These are phyloP conservation scores for Papilio dardanus DNA, from an alignment of 1,140 invertebrate species.

Conservation along the genomic window DNA sequence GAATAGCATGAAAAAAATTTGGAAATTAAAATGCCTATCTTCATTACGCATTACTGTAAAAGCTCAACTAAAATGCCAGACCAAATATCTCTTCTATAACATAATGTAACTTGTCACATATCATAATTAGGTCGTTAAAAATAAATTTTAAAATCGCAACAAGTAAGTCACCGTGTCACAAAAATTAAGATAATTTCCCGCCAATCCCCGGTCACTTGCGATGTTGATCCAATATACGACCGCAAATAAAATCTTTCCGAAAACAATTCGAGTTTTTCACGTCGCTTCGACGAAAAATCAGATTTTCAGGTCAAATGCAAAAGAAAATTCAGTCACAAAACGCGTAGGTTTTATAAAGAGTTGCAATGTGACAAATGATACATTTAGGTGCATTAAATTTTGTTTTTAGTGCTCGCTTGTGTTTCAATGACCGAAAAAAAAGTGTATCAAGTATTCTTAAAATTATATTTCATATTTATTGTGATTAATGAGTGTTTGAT, in stretches of 20 bases:
- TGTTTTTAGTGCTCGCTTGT: not conserved
- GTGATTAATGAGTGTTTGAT: constrained; percentile 2
- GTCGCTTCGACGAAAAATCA: not conserved
- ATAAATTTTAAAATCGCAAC: not conserved
- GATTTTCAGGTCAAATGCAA: constrained; percentile 29
- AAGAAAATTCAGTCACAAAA: not conserved
- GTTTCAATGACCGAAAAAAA: constrained; percentile 30
- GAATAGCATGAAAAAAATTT: not conserved
- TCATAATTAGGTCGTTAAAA: not conserved
- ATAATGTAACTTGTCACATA: not conserved
- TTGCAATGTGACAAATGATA: constrained; percentile 25
- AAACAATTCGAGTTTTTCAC: constrained; percentile 19
- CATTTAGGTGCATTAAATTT: constrained; percentile 29
- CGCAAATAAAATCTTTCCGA: constrained; percentile 22
- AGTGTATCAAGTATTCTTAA: too few relatives aligned
- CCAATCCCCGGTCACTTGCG: not conserved
- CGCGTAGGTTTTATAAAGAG: constrained; percentile 31
- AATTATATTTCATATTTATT: constrained; percentile 8
- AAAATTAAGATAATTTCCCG: constrained; percentile 17
- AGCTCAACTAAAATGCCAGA: not conserved
- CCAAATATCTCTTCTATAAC: not conserved
- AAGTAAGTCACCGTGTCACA: constrained; percentile 25
- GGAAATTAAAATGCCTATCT: not conserved
- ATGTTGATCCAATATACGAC: not conserved
- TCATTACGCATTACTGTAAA: not conserved